Conservation (phyloP, 2,113 vertebrate species). For the Cyanistes caeruleus region DNA sequence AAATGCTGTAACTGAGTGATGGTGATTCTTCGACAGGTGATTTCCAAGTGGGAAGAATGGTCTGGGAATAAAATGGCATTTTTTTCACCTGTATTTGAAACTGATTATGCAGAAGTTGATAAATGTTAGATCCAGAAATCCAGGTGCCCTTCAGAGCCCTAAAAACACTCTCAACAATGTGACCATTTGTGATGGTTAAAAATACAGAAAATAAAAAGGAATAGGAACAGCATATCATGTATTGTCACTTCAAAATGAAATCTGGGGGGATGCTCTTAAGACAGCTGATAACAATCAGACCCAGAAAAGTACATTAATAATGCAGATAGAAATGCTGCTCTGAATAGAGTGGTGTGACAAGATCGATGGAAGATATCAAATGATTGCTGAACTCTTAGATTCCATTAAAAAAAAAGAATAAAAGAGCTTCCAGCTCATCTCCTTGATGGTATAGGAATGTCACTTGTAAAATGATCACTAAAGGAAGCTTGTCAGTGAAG, state of each 20-base stretch:
- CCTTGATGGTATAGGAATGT: neutral
- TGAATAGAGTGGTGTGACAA: neutral
- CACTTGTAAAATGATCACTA: neutral
- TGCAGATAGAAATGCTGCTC: neutral
- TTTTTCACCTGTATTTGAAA: neutral
- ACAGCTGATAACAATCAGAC: neutral
- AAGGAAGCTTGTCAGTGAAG: constrained; percentile 8
- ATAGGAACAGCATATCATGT: neutral
- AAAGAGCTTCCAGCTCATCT: neutral
- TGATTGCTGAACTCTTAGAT: neutral
- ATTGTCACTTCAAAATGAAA: neutral
- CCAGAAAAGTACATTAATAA: neutral
- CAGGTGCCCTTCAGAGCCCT: neutral
- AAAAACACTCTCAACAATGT: neutral
- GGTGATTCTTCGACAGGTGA: neutral
- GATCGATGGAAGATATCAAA: neutral
- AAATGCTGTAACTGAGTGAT: neutral
- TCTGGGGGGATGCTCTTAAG: neutral
- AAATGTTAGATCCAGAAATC: neutral
- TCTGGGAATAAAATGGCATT: neutral
- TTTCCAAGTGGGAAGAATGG: neutral
- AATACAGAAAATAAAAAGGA: neutral
- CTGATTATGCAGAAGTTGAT: neutral
- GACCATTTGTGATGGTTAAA: neutral
- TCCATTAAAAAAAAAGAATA: neutral